phyloP scores from a whole-genome alignment of 2,113 vertebrate species.

The Chionis minor region DNA sequence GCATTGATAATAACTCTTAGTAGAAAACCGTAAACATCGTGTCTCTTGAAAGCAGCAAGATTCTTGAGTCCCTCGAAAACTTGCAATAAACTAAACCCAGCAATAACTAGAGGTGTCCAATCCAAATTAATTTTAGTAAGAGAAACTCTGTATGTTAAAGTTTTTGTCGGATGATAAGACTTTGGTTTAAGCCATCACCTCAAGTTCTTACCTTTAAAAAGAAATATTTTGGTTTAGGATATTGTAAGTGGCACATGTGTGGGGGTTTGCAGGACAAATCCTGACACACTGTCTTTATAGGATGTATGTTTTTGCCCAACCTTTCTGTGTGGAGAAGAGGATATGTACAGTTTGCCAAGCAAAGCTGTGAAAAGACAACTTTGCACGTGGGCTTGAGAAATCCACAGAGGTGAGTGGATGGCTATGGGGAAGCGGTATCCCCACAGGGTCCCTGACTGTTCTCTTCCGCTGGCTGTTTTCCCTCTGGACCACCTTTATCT shows the following conservation, averaged over 20 bases:
- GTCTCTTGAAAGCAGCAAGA: conserved; percentile 48
- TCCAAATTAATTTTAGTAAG: conserved; percentile 61
- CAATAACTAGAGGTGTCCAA: conserved; percentile 24
- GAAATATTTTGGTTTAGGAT: not conserved
- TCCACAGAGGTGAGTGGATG: not conserved
- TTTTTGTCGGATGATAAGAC: conserved; percentile 39
- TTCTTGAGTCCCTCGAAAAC: conserved; percentile 22
- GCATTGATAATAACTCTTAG: conserved; percentile 34
- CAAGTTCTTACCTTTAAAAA: not conserved
- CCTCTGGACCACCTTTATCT: not conserved
- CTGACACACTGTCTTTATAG: not conserved
- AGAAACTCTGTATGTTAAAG: not conserved
- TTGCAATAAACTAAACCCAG: not conserved
- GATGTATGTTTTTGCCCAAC: not conserved
- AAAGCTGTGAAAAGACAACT: not conserved
- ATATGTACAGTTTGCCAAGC: not conserved
- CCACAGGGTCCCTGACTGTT: accelerated
- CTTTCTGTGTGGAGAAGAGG: not conserved
- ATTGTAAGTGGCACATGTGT: not conserved
- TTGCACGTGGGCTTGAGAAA: not conserved
- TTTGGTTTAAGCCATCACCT: conserved; percentile 49
- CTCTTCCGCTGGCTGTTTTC: accelerated
- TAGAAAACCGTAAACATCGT: conserved; percentile 31
- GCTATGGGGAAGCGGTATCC: not conserved
- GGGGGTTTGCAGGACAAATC: not conserved